Evolutionary conservation across 2,888 invertebrate genomes (phyloP).

Genomic region (Lissocephala sabroskyi): DNA sequence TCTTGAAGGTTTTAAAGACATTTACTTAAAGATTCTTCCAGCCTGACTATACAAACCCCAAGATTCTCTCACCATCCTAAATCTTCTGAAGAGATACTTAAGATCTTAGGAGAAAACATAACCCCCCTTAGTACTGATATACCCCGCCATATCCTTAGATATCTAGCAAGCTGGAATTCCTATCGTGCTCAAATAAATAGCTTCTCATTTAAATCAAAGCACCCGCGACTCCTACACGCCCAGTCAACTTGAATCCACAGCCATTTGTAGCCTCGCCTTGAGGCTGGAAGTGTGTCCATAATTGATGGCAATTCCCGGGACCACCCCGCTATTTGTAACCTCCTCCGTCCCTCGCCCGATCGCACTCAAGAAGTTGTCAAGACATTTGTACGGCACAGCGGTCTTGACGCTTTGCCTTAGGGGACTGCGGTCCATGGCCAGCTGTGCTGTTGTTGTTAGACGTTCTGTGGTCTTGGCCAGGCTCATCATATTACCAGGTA

Average conservation of each 20-base stretch:
- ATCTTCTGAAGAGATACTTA: too few relatives aligned
- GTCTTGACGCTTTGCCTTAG: not conserved
- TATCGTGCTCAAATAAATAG: too few relatives aligned
- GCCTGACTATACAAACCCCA: too few relatives aligned
- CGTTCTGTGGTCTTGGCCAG: constrained; percentile 50
- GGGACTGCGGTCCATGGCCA: constrained; percentile 12
- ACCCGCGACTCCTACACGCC: constrained; percentile 12
- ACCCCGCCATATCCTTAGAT: too few relatives aligned
- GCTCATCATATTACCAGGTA: constrained; percentile 46
- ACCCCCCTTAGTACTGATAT: too few relatives aligned
- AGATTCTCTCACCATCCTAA: too few relatives aligned
- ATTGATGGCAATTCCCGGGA: constrained; percentile 31
- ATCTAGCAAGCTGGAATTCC: too few relatives aligned
- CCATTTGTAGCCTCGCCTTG: constrained; percentile 1
- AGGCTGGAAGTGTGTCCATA: constrained; percentile 12
- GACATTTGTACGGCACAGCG: constrained; percentile 12
- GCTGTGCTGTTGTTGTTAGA: constrained; percentile 39
- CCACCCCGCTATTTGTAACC: not conserved
- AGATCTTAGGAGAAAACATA: too few relatives aligned
- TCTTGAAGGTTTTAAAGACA: too few relatives aligned
- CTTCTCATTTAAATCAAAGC: constrained; percentile 16
- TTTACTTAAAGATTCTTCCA: too few relatives aligned
- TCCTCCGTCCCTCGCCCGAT: too few relatives aligned
- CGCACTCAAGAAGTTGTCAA: constrained; percentile 11
- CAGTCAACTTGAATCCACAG: too few relatives aligned